Evolutionary conservation across 2,113 vertebrate species (phyloP).

Genomic region (Ginglymostoma cirratum): DNA sequence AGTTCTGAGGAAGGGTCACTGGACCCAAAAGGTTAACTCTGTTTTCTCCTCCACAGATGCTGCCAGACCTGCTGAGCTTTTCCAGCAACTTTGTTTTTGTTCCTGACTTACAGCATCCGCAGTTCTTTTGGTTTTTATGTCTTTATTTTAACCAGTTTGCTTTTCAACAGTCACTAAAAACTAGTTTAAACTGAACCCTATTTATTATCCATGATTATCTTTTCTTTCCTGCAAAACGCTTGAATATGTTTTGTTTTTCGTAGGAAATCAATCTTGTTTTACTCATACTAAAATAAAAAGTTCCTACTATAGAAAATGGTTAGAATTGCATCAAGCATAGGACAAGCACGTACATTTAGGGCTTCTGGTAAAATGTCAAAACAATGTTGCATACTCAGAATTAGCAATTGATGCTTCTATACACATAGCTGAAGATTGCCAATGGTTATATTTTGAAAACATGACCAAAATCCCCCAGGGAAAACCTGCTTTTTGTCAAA

Average conservation of each 20-base stretch:
- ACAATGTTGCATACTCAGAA: background rate
- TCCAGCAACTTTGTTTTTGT: too few species aligned
- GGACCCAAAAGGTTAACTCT: too few species aligned
- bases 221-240: background rate
- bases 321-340: background rate
- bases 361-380: background rate
- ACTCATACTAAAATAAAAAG: background rate
- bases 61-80: too few species aligned
- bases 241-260: background rate
- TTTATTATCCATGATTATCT: background rate
- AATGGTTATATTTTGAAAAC: background rate
- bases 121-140: too few species aligned
- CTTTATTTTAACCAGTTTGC: background rate
- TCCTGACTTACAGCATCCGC: too few species aligned
- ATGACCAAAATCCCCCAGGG: background rate
- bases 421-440: slow-evolving; percentile 14
- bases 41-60: too few species aligned
- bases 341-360: background rate
- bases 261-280: background rate
- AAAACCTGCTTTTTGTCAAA: background rate
- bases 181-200: background rate
- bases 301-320: background rate
- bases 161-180: background rate
- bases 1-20: too few species aligned
- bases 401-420: background rate